Evolutionary conservation across 2,888 invertebrate genomes (phyloP), one percentile per base, ranked within the genome.

Genomic region (Polia nebulosa): DNA sequence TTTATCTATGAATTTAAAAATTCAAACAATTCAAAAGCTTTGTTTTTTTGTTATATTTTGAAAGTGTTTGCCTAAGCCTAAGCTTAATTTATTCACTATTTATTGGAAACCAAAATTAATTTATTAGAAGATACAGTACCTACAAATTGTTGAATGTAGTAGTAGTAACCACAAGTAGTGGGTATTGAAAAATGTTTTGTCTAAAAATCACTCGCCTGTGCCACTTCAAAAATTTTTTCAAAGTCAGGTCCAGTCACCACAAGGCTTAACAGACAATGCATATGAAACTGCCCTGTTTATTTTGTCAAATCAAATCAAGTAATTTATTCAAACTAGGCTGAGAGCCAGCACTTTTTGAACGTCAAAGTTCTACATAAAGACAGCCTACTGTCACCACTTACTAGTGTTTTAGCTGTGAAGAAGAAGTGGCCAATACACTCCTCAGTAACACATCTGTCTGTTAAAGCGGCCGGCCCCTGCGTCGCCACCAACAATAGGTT

Each of bases 151-250:
- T 49, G 15, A 4, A 3, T 1, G 13, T 0, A 1, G 27, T 20
- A 4, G 3, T 67, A 29, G 1, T n/a, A 20, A 25, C 7, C 17
- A 20, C 2, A 71, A 20, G 6, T 44, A 13, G n/a, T 69, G 15
- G 29, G 11, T 57, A 15, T 6, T 25, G 15, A 15, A 65, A 15
- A 20, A 25, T 65, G 17, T 47, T 45, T 67, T 27, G 6, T 15
- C 11, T 17, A 15, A 13, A 27, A 41, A 29, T 34, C 25, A 27
- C 3, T 1, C 2, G 17, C 5, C 11, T 0, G 7, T 13, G 15
- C 11, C 9, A 39, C 7, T 13, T 22, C n/a, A 11, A 47, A 29
- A 4, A 47, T 34, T 29, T 15, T 39, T 13, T 0, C 2, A 20
- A 6, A 22, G 7, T 20, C 13, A 32, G 20, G 17, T 49, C 0